phyloP scores from a whole-genome alignment of 2,797 vertebrate genomes.

The Sebastes cheni region DNA sequence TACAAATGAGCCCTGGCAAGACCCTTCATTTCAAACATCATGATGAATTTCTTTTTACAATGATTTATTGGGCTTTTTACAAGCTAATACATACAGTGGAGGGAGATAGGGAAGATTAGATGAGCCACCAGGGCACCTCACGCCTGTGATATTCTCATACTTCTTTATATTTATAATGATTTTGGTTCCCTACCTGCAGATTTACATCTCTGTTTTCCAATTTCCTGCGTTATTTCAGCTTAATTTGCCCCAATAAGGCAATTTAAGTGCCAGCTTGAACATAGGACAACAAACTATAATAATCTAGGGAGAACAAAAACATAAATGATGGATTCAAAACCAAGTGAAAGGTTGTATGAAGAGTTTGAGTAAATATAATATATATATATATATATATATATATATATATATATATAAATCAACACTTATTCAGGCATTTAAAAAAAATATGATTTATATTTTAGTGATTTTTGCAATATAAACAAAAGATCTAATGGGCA shows the following conservation, averaged over 20 bases:
- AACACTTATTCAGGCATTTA: not conserved
- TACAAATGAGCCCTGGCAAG: constrained; percentile 27
- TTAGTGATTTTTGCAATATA: not conserved
- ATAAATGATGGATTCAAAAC: not conserved
- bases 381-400: too few species aligned
- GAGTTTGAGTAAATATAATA: not conserved
- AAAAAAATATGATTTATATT: not conserved
- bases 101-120: not conserved
- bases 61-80: not conserved
- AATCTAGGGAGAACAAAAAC: too few species aligned
- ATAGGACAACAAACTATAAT: not conserved
- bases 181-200: not conserved
- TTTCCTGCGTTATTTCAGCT: not conserved
- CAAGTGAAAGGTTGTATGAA: not conserved
- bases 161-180: not conserved
- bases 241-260: not conserved
- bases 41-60: constrained; percentile 1
- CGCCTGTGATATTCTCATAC: not conserved
- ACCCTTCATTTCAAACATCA: constrained; percentile 6
- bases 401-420: not conserved
- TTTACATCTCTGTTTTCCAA: not conserved
- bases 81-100: not conserved
- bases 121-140: not conserved
- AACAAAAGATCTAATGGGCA: not conserved
- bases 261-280: not conserved